These are phyloP conservation scores for Drosophila helvetica DNA, from an alignment of 2,888 invertebrate species.

Conservation along the genomic window DNA sequence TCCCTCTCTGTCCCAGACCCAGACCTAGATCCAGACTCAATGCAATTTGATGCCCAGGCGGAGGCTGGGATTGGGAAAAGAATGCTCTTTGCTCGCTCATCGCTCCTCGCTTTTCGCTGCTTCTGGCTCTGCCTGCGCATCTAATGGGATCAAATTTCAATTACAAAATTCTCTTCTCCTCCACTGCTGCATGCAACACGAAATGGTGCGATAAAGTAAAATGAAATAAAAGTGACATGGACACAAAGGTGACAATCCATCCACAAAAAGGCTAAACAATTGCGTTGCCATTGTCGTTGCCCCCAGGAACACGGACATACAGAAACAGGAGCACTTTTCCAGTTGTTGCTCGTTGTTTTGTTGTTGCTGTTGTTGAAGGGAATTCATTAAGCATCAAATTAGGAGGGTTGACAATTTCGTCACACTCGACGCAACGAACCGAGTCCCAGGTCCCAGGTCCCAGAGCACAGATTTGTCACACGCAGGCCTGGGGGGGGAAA, in stretches of 20 bases:
- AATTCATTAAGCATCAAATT: slow-evolving; percentile 74
- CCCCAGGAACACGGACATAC: slow-evolving; percentile 29
- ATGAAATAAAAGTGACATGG: slow-evolving; percentile 66
- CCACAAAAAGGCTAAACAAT: slow-evolving; percentile 77
- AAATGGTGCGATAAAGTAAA: slow-evolving; percentile 58
- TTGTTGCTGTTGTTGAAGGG: slow-evolving; percentile 55
- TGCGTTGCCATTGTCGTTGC: slow-evolving; percentile 42
- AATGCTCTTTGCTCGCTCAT: not conserved
- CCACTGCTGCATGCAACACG: slow-evolving; percentile 52
- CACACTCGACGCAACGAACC: slow-evolving; percentile 46
- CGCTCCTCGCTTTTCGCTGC: slow-evolving; percentile 6
- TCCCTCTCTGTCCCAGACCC: not conserved
- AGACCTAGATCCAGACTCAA: slow-evolving; percentile 14
- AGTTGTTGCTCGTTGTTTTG: slow-evolving; percentile 14
- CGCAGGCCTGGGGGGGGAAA: slow-evolving; percentile 13
- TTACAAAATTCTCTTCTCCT: slow-evolving; percentile 76
- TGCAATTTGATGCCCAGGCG: slow-evolving; percentile 65
- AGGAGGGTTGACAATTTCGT: slow-evolving; percentile 77
- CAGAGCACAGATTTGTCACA: slow-evolving; percentile 44
- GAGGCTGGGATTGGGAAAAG: slow-evolving; percentile 27
- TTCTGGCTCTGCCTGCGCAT: slow-evolving; percentile 51
- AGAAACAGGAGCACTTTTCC: slow-evolving; percentile 45
- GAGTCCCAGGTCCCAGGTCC: slow-evolving; percentile 8
- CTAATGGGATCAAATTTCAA: slow-evolving; percentile 82
- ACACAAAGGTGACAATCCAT: slow-evolving; percentile 72